These are phyloP conservation scores for Anoplolepis gracilipes DNA, from an alignment of 1,140 invertebrate species.

Conservation along the genomic window DNA sequence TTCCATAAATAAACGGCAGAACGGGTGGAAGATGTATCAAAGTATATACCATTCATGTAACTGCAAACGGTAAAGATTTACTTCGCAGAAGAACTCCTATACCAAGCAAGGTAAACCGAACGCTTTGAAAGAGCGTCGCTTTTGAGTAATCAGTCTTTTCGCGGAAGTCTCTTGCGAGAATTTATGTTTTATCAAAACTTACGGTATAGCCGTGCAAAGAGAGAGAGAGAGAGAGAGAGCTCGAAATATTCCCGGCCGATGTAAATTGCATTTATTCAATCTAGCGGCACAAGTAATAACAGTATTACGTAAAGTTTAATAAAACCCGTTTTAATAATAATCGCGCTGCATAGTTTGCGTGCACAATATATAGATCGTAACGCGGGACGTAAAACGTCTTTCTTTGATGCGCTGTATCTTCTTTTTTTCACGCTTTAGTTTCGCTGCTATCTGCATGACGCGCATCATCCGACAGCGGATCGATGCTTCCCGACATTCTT, in stretches of 20 bases:
- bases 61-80: slow-evolving; percentile 57
- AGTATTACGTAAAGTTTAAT: slow-evolving; percentile 7
- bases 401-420: neutral
- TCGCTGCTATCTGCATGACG: neutral
- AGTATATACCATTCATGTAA: slow-evolving; percentile 13
- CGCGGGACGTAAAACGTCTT: neutral
- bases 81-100: slow-evolving; percentile 8
- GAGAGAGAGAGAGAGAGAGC: too few species aligned
- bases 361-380: neutral
- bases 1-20: slow-evolving; percentile 53
- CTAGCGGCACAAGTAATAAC: neutral
- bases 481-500: slow-evolving; percentile 58
- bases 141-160: slow-evolving; percentile 61
- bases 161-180: neutral
- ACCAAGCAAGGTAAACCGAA: slow-evolving; percentile 46
- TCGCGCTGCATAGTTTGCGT: neutral
- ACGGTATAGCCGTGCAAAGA: neutral
- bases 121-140: slow-evolving; percentile 41
- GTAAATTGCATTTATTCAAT: slow-evolving; percentile 26
- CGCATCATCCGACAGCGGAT: slow-evolving; percentile 46
- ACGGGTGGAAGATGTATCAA: slow-evolving; percentile 12
- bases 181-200: slow-evolving; percentile 50
- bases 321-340: neutral
- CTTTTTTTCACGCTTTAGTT: slow-evolving; percentile 7
- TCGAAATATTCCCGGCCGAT: neutral